Percentiles rank a stretch among this genome's conserved stretches.
Conservation (phyloP, 2,113 vertebrate genomes). For the Loxodonta africana region DNA sequence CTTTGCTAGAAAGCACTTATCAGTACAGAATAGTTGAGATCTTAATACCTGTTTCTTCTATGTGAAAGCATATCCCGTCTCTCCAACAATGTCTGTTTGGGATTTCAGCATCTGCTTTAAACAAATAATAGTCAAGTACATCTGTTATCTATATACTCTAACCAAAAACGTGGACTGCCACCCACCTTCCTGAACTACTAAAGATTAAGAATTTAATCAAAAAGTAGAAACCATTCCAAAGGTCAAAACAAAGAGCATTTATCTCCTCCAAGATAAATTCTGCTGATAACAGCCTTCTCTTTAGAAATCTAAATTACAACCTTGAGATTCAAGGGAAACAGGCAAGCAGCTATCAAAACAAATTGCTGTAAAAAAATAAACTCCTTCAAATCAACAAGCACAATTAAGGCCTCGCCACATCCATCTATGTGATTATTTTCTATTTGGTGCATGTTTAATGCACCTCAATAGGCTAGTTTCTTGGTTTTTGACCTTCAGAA, state of each 20-base stretch:
- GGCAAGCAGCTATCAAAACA: background rate
- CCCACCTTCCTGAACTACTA: background rate
- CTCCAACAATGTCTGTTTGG: accelerated
- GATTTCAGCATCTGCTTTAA: background rate
- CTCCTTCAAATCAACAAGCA: background rate
- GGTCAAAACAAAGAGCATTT: conserved; percentile 48
- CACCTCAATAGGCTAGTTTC: background rate
- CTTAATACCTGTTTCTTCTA: background rate
- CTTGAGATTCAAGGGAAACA: conserved; percentile 29
- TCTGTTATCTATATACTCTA: background rate
- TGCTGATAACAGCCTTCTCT: background rate
- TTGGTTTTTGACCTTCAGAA: conserved; percentile 14
- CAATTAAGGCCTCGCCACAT: background rate
- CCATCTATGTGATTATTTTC: background rate
- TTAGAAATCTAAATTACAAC: conserved; percentile 22
- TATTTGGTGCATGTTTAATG: background rate
- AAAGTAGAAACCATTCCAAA: background rate
- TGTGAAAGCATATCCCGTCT: background rate
- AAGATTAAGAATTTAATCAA: background rate
- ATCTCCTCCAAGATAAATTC: background rate
- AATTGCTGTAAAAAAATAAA: background rate
- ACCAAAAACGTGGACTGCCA: accelerated
- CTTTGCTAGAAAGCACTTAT: background rate
- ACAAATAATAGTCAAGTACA: accelerated
- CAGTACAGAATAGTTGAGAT: background rate